Base-by-base conservation (phyloP, 2,888 invertebrate species). In the Sarcophaga variegata region DNA sequence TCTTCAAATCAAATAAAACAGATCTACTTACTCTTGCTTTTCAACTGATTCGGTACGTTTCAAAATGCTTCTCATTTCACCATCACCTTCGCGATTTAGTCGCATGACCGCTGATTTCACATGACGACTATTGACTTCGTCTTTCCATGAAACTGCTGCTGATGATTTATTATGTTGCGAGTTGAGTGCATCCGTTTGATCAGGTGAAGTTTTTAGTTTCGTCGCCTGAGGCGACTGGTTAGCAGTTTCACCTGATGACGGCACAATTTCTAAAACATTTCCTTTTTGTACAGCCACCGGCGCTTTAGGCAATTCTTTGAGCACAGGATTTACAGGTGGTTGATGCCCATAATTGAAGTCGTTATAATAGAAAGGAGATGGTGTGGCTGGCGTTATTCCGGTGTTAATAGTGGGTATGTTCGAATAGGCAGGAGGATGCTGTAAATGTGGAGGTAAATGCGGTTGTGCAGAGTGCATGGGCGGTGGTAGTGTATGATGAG, bases 211-310 rank as follows among this genome's bases (percentile, higher is more conserved):
- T 81, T 70, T 88, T 71, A 67, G 14, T 77, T 84, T 84, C 6
- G 54, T 54, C 4, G 54, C 5, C 17, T 83, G 64, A 5, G 72
- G 76, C 22, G 83, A 78, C 14, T 67, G 81, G 8, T 81, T 77
- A 3, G 76, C 4, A 14, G 81, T 72, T 14, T 87, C 88, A 3
- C 89, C 90, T 79, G 84, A 71, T 4, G 90, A 90, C 12, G 93
- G 93, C 22, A 93, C 92, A 27, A 93, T 93, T 88, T 93, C 93
- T 20, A 93, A 88, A 1, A 93, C 93, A 83, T 93, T 93, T 1
- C 93, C 93, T 63, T 93, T 93, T 79, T 93, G 93, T 3, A 93
- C 93, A 0, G 92, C 93, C 20, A 93, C 90, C 3, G 89, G 89
- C 2, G 91, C 87, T 86, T 90, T 92, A 3, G 92, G 91, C 11